Evolutionary conservation across 2,113 vertebrate genomes (phyloP).

Genomic region (Malurus elegans): DNA sequence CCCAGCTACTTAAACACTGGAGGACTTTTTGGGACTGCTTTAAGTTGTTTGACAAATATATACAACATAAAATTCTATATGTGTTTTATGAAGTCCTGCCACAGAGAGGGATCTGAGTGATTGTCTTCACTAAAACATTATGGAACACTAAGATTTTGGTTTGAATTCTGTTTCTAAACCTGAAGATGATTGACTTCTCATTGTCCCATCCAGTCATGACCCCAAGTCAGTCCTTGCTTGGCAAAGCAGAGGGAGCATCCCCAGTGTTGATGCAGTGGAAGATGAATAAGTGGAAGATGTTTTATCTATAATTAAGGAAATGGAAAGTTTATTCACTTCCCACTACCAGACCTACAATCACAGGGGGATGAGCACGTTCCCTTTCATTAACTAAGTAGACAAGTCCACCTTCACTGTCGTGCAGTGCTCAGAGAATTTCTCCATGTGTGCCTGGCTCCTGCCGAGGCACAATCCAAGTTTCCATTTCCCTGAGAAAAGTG

Average conservation of each 20-base stretch:
- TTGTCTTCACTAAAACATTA: neutral
- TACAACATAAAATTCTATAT: neutral
- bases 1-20: neutral
- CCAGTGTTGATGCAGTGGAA: neutral
- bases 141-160: neutral
- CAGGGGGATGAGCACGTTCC: neutral
- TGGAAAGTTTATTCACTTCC: neutral
- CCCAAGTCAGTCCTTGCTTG: neutral
- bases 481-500: neutral
- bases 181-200: neutral
- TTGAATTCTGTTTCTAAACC: neutral
- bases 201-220: neutral
- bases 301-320: neutral
- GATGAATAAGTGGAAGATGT: neutral
- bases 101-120: neutral
- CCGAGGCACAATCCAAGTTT: neutral
- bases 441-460: neutral
- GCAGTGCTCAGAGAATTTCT: neutral
- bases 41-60: neutral
- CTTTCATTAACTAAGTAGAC: neutral
- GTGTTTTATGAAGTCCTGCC: neutral
- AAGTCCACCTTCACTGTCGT: neutral
- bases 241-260: neutral
- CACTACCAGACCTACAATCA: fast-evolving
- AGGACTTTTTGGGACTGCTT: neutral